phyloP scores from a whole-genome alignment of 1,140 invertebrate species.

The Pinna nobilis region DNA sequence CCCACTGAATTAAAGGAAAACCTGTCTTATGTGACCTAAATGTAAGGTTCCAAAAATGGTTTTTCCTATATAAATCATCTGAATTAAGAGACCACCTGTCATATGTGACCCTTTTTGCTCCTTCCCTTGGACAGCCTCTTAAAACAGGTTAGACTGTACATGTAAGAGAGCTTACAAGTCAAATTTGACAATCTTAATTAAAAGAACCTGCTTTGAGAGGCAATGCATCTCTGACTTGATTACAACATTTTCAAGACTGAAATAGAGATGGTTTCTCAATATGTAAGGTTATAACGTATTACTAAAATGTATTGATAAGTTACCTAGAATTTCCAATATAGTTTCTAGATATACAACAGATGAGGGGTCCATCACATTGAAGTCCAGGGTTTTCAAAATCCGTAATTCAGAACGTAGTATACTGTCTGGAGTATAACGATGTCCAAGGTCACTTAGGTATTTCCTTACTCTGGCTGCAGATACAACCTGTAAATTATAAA shows the following conservation, averaged over 20 bases:
- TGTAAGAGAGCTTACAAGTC: too few species aligned
- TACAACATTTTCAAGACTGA: too few species aligned
- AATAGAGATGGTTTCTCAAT: background rate
- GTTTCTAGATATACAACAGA: slow-evolving; percentile 66
- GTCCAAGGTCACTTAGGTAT: slow-evolving; percentile 57
- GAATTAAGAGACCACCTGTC: too few species aligned
- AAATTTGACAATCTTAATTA: background rate
- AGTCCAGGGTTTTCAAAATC: slow-evolving; percentile 69
- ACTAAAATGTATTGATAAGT: background rate
- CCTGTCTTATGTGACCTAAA: too few species aligned
- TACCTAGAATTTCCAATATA: slow-evolving; percentile 67
- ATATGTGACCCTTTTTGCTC: too few species aligned
- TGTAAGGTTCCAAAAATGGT: too few species aligned
- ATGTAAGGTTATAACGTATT: background rate
- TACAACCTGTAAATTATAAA: slow-evolving; percentile 52
- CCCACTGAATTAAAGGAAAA: too few species aligned
- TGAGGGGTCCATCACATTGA: slow-evolving; percentile 53
- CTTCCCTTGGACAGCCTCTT: too few species aligned
- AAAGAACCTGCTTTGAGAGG: background rate
- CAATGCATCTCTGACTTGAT: too few species aligned
- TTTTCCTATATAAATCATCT: too few species aligned
- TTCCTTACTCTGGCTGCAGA: slow-evolving; percentile 48
- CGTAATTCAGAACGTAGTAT: slow-evolving; percentile 72
- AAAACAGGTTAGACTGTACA: too few species aligned
- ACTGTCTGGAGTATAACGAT: slow-evolving; percentile 61